A percentile compares a stretch with the other conserved stretches of the same genome.
These are phyloP conservation scores for Stichodactyla helianthus DNA, from an alignment of 64 coral and sea anemone genomes.

Conservation along the genomic window DNA sequence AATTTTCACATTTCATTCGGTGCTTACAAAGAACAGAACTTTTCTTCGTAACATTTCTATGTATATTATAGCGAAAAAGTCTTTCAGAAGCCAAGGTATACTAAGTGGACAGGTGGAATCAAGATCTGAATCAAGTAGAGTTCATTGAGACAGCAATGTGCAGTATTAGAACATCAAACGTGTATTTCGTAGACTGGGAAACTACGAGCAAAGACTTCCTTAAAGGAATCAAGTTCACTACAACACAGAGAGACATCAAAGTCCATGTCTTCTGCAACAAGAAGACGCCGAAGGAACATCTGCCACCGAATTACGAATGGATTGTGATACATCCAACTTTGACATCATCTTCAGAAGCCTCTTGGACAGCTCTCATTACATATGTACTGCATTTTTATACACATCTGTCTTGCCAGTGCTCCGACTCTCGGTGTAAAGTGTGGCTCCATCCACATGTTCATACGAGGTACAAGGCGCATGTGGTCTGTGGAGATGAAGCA, in stretches of 20 bases:
- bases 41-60: too few species aligned
- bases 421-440: slow-evolving; percentile 56
- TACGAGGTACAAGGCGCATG: slow-evolving; percentile 47
- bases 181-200: slow-evolving; percentile 91
- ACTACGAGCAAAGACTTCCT: slow-evolving; percentile 74
- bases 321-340: slow-evolving; percentile 73
- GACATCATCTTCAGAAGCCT: slow-evolving; percentile 61
- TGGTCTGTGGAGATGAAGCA: slow-evolving; percentile 70
- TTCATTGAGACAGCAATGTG: slow-evolving; percentile 62
- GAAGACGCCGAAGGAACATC: slow-evolving; percentile 46
- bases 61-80: too few species aligned
- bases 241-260: slow-evolving; percentile 58
- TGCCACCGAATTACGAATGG: slow-evolving; percentile 66
- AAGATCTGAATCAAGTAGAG: not conserved
- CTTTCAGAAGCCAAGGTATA: too few species aligned
- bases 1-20: too few species aligned
- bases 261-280: slow-evolving; percentile 87
- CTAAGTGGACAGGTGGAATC: not conserved
- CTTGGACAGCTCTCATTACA: slow-evolving; percentile 80
- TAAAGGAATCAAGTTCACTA: slow-evolving; percentile 76
- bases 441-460: slow-evolving; percentile 71
- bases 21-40: not conserved
- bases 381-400: slow-evolving; percentile 87
- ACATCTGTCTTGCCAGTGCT: slow-evolving; percentile 51
- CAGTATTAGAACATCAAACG: slow-evolving; percentile 50